phyloP scores from a whole-genome alignment of 2,113 vertebrate species.

The Rhinoptilus africanus region DNA sequence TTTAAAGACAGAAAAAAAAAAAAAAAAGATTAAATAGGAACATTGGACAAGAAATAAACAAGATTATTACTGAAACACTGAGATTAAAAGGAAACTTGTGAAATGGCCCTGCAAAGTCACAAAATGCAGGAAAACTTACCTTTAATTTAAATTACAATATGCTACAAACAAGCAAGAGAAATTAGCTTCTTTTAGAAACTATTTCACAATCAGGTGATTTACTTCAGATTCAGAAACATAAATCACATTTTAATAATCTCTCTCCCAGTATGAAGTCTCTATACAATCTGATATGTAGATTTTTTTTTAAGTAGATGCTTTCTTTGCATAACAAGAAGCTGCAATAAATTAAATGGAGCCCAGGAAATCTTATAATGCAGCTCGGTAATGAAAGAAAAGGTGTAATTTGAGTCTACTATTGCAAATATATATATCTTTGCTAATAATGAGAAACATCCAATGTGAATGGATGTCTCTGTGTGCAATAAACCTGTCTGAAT shows the following conservation, averaged over 20 bases:
- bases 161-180: constrained; percentile 51
- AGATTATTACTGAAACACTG: neutral
- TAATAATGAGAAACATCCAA: constrained; percentile 42
- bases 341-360: constrained; percentile 51
- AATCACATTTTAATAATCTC: constrained; percentile 71
- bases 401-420: constrained; percentile 48
- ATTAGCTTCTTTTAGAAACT: constrained; percentile 61
- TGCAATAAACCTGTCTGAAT: constrained; percentile 52
- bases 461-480: constrained; percentile 18
- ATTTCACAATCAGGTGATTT: constrained; percentile 60
- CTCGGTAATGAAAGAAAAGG: constrained; percentile 38
- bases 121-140: constrained; percentile 32
- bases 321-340: constrained; percentile 61
- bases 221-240: constrained; percentile 55
- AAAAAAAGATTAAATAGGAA: neutral
- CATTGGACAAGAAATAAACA: constrained; percentile 19
- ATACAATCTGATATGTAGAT: constrained; percentile 49
- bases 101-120: constrained; percentile 18
- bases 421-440: constrained; percentile 48
- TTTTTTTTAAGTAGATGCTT: constrained; percentile 57
- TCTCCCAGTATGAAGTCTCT: constrained; percentile 58
- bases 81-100: constrained; percentile 9
- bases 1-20: neutral
- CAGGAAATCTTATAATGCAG: constrained; percentile 49
- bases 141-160: constrained; percentile 52